These are phyloP conservation scores for Dusona sp. DNA, from an alignment of 2,888 invertebrate species.

Conservation along the genomic window DNA sequence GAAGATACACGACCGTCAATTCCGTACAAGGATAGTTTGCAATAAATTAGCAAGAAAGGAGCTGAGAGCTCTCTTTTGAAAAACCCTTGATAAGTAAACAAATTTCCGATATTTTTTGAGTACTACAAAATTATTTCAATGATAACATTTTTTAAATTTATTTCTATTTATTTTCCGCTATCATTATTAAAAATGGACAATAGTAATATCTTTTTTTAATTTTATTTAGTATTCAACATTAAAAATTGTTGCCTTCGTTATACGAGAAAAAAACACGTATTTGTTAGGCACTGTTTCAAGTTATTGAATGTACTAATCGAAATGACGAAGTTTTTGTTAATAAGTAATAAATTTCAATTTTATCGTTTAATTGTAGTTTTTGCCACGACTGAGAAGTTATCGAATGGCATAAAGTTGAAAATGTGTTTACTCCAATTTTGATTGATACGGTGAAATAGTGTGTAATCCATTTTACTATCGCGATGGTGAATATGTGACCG, in stretches of 20 bases:
- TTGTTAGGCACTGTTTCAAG: no score
- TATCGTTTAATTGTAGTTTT: no score
- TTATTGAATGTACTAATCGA: no score
- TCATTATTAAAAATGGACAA: neutral
- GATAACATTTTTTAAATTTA: neutral
- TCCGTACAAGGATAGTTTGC: neutral
- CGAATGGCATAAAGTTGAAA: neutral
- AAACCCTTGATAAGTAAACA: neutral
- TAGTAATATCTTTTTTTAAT: neutral
- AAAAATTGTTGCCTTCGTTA: neutral
- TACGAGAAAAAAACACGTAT: neutral
- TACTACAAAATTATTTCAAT: neutral
- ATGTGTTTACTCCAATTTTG: neutral
- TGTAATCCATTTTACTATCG: neutral
- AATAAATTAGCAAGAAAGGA: neutral
- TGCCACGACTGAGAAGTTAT: neutral
- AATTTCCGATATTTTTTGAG: neutral
- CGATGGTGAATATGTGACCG: neutral
- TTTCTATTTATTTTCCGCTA: neutral
- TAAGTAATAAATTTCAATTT: no score
- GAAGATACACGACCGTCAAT: conserved; percentile 12
- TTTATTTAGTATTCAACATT: neutral
- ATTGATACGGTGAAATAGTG: neutral
- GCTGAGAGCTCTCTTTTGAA: neutral
- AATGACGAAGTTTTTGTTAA: no score